These are phyloP conservation scores for Sylvilagus floridanus DNA, from an alignment of 2,797 vertebrate species.

Conservation along the genomic window DNA sequence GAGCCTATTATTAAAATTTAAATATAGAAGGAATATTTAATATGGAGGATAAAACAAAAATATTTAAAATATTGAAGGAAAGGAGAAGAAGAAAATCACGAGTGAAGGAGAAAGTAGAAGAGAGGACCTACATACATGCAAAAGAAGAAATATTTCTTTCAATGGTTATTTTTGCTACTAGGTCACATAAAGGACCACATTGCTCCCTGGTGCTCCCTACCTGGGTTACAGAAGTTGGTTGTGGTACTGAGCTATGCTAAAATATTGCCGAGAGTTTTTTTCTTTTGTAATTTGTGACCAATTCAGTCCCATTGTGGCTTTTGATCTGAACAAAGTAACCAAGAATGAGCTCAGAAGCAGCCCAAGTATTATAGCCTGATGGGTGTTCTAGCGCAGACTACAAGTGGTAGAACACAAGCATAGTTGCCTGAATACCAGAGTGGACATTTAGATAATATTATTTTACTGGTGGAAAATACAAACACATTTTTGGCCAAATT, in stretches of 20 bases:
- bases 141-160: conserved; percentile 53
- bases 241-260: conserved; percentile 79
- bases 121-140: background rate
- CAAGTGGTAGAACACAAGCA: conserved; percentile 3
- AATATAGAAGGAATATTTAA: background rate
- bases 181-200: conserved; percentile 44
- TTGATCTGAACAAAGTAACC: conserved; percentile 81
- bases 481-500: conserved; percentile 70
- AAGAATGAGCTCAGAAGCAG: conserved; percentile 80
- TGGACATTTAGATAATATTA: conserved; percentile 50
- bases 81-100: background rate
- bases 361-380: conserved; percentile 74
- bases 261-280: conserved; percentile 78
- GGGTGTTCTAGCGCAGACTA: conserved; percentile 56
- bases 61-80: background rate
- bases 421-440: conserved; percentile 58
- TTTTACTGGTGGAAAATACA: conserved; percentile 71
- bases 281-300: conserved; percentile 82
- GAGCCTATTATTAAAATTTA: background rate
- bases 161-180: conserved; percentile 11
- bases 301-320: conserved; percentile 84
- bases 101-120: background rate
- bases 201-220: conserved; percentile 9
- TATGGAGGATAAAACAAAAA: background rate
- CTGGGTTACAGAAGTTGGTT: conserved; percentile 7